A percentile compares a stretch with the other conserved stretches of the same genome.
These are phyloP conservation scores for Dipodomys spectabilis DNA, from an alignment of 2,113 vertebrate genomes.

Conservation along the genomic window DNA sequence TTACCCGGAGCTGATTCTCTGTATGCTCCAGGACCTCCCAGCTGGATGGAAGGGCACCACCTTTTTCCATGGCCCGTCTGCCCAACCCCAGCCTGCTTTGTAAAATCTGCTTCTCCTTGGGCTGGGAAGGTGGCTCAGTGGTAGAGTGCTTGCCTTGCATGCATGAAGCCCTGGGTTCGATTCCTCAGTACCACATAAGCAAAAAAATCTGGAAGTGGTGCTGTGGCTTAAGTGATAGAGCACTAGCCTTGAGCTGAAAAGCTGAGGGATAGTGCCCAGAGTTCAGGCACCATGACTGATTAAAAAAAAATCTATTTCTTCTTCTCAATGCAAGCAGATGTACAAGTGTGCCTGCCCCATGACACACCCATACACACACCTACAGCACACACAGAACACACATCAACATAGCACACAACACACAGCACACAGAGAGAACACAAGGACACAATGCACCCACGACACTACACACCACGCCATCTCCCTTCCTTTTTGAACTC, in stretches of 20 bases:
- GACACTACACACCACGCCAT: too few relatives aligned
- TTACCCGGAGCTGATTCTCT: not conserved
- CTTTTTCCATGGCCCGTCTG: not conserved
- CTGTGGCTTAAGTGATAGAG: too few relatives aligned
- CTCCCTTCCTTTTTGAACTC: not conserved
- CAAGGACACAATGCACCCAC: too few relatives aligned
- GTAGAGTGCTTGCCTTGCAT: too few relatives aligned
- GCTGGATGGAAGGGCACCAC: rapidly evolving
- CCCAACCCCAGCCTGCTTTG: not conserved
- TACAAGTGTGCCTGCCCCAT: rapidly evolving
- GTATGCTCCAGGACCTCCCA: not conserved
- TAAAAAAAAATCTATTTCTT: not conserved
- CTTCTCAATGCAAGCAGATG: not conserved
- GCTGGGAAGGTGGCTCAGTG: too few relatives aligned
- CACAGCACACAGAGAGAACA: too few relatives aligned
- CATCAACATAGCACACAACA: not conserved
- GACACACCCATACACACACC: not conserved
- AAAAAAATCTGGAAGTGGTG: too few relatives aligned
- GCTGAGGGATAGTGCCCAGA: too few relatives aligned
- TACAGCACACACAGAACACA: not conserved
- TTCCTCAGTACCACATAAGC: too few relatives aligned
- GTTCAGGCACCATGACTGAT: too few relatives aligned
- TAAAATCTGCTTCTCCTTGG: not conserved
- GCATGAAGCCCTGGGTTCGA: too few relatives aligned
- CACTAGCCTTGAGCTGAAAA: too few relatives aligned